Percentiles rank a stretch among this genome's conserved stretches.
These are phyloP conservation scores for Atherinomorus stipes DNA, from an alignment of 2,113 vertebrate species.

Conservation along the genomic window DNA sequence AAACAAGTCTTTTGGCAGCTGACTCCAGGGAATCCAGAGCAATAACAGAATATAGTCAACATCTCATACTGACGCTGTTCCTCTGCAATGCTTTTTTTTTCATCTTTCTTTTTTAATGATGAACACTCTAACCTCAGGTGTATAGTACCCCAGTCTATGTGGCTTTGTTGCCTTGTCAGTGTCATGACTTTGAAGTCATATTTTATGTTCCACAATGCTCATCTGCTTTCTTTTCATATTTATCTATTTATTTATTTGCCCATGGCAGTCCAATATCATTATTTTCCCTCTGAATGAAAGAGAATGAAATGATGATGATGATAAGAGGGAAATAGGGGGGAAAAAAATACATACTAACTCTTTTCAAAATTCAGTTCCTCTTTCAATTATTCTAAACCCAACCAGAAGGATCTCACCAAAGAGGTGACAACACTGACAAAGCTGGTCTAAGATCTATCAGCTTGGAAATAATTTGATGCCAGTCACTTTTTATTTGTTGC, in stretches of 20 bases:
- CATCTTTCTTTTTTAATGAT: constrained; percentile 70
- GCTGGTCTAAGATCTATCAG: constrained; percentile 77
- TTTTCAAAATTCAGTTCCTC: constrained; percentile 72
- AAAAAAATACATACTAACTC: constrained; percentile 34
- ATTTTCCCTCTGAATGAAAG: constrained; percentile 48
- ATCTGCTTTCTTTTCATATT: constrained; percentile 55
- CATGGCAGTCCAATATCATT: constrained; percentile 67
- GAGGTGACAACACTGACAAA: constrained; percentile 79
- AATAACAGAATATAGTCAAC: constrained; percentile 71
- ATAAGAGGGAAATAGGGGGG: constrained; percentile 43
- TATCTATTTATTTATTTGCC: constrained; percentile 58
- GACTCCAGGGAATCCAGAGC: constrained; percentile 66
- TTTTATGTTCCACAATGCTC: constrained; percentile 54
- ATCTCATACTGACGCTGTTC: constrained; percentile 57
- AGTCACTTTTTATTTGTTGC: constrained; percentile 79
- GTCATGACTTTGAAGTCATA: constrained; percentile 75
- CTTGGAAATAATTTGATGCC: constrained; percentile 82
- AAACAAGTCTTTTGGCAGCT: constrained; percentile 61
- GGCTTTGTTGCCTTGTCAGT: constrained; percentile 74
- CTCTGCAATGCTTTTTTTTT: constrained; percentile 43
- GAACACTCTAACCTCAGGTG: constrained; percentile 66
- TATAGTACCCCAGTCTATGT: constrained; percentile 64
- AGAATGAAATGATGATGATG: constrained; percentile 40
- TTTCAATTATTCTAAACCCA: constrained; percentile 82
- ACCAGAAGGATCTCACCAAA: constrained; percentile 63